phyloP scores from a whole-genome alignment of 1,140 invertebrate species.

The Pachyrhynchus sulphureomaculatus region DNA sequence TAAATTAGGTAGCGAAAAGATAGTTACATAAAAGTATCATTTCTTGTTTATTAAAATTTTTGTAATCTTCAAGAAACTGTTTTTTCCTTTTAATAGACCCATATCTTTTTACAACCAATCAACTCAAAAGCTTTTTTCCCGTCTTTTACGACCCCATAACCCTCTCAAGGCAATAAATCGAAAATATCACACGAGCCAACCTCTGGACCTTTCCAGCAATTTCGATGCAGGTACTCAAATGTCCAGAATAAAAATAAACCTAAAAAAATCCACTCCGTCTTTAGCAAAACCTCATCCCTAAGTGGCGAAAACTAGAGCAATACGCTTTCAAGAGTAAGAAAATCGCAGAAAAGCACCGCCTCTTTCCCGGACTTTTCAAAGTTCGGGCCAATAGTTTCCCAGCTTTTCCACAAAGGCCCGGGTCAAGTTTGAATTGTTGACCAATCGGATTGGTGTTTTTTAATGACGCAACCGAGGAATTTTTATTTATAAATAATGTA shows the following conservation, averaged over 20 bases:
- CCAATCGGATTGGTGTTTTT: constrained; percentile 35
- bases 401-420: constrained; percentile 33
- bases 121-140: too few species aligned
- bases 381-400: constrained; percentile 37
- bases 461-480: constrained; percentile 40
- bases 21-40: too few species aligned
- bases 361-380: constrained; percentile 34
- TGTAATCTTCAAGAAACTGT: not conserved
- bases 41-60: too few species aligned
- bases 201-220: constrained; percentile 7
- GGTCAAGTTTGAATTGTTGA: constrained; percentile 40
- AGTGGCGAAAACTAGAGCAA: constrained; percentile 43
- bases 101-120: too few species aligned
- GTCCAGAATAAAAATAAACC: constrained; percentile 11
- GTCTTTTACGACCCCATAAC: too few species aligned
- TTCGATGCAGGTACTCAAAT: constrained; percentile 10
- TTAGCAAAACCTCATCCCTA: constrained; percentile 15
- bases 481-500: constrained; percentile 48
- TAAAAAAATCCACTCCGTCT: constrained; percentile 8
- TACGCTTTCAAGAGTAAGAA: constrained; percentile 42
- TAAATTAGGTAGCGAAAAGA: too few species aligned
- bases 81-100: too few species aligned
- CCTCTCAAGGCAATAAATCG: constrained; percentile 7
- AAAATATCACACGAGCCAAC: constrained; percentile 2
- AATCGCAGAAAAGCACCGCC: constrained; percentile 36